These are phyloP conservation scores for Melopsittacus undulatus DNA, from an alignment of 2,797 vertebrate species.

Conservation along the genomic window DNA sequence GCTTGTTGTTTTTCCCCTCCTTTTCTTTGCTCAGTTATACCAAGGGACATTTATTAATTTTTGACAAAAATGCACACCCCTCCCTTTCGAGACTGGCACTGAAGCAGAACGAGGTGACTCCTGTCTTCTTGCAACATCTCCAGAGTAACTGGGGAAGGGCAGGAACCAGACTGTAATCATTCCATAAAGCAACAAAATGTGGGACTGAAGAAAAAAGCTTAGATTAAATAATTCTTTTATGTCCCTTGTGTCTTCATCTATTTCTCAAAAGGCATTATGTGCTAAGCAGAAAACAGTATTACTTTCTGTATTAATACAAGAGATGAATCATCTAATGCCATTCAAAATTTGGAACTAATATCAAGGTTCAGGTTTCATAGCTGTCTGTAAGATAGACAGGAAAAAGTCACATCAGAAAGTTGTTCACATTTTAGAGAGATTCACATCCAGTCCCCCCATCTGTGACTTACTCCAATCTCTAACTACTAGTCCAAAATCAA, in stretches of 20 bases:
- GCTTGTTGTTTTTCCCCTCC: neutral
- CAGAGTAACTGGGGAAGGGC: neutral
- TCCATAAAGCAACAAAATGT: neutral
- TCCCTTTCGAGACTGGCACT: neutral
- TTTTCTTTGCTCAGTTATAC: neutral
- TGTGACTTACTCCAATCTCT: neutral
- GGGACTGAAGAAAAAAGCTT: neutral
- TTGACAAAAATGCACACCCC: neutral
- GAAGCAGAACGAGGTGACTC: neutral
- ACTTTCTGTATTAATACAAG: conserved; percentile 47
- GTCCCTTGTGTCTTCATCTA: conserved; percentile 55
- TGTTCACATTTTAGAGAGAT: neutral
- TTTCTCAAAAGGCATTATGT: conserved; percentile 59
- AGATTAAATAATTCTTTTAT: conserved; percentile 53
- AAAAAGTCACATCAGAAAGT: neutral
- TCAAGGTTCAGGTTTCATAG: conserved; percentile 1
- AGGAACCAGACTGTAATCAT: neutral
- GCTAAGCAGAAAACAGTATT: conserved; percentile 53
- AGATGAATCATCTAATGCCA: conserved; percentile 47
- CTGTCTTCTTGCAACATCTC: neutral
- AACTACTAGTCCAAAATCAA: neutral
- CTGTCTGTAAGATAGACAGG: neutral
- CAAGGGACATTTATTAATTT: neutral
- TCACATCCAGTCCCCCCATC: neutral
- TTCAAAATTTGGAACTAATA: conserved; percentile 30